Evolutionary conservation across 2,888 invertebrate species (phyloP), one percentile per base, ranked within the genome.

Genomic region (Melanostoma scalare): DNA sequence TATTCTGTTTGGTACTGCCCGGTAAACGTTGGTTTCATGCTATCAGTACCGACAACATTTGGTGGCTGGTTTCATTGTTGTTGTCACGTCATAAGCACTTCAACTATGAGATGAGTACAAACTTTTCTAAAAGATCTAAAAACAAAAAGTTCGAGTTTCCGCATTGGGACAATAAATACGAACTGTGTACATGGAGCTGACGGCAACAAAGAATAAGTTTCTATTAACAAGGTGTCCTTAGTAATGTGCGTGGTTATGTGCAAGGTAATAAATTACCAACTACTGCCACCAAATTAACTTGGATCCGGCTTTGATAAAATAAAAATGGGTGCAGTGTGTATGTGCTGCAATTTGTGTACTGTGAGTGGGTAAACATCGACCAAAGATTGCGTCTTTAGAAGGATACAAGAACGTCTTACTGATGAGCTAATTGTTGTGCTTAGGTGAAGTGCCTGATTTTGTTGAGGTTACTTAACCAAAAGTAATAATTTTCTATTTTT

Each of bases 11-110:
- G 55, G 69, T 55, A 61, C 71, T 74, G 79, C 60, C 82, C 84
- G 79, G 69, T 71, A 74, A 84, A 74, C 74, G 84, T 79, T 78
- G 78, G 58, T 74, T 75, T 84, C 60, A 58, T 84, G 58, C 74
- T 74, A 55, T 44, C 69, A 71, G 60, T 42, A 67, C 61, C 65
- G 74, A 69, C 68, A 82, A 74, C 74, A 84, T 84, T 84, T 79
- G 78, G 74, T 79, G 79, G 74, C 78, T 74, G 60, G 58, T 6
- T 79, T 63, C 74, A 75, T 79, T 74, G 84, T 79, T 71, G 73
- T 84, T 84, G 74, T 60, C 82, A 78, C 74, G 78, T 84, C 84
- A 84, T 84, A 74, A 75, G 74, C 69, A 82, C 78, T 82, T 78
- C 73, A 78, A 68, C 77, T 78, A 38, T 20, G 58, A 78, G 78